These are phyloP conservation scores for Spisula solida DNA, from an alignment of 2,888 invertebrate species.

Conservation along the genomic window DNA sequence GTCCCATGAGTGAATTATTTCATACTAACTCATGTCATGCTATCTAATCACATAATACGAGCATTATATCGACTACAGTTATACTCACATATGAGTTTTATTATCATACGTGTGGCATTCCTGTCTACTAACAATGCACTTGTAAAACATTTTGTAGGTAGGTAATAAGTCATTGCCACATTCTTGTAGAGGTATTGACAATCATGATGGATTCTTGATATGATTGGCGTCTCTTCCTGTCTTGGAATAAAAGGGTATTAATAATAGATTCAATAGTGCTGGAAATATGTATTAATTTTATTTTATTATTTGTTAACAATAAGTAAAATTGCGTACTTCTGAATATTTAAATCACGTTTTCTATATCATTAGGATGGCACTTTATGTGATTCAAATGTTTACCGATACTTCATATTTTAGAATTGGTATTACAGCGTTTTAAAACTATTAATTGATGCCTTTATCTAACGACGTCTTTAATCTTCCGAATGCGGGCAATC, in stretches of 20 bases:
- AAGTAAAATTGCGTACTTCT: no score
- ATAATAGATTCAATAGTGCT: background rate
- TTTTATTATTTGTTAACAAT: background rate
- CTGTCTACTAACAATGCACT: background rate
- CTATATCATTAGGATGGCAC: no score
- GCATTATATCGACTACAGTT: background rate
- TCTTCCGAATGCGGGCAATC: no score
- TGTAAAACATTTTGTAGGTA: background rate
- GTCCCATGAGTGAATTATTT: no score
- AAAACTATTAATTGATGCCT: no score
- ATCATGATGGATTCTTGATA: background rate
- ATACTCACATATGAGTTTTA: background rate
- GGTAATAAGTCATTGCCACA: background rate
- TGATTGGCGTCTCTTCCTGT: background rate
- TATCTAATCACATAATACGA: background rate
- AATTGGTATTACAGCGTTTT: no score
- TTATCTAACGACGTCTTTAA: no score
- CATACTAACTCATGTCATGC: background rate
- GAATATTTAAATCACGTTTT: no score
- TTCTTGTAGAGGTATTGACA: background rate
- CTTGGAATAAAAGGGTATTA: background rate
- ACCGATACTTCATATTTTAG: no score
- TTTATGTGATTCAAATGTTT: no score
- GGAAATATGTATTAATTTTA: background rate
- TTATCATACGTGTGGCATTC: background rate